phyloP scores from a whole-genome alignment of 2,113 vertebrate genomes.

The Isurus oxyrinchus region DNA sequence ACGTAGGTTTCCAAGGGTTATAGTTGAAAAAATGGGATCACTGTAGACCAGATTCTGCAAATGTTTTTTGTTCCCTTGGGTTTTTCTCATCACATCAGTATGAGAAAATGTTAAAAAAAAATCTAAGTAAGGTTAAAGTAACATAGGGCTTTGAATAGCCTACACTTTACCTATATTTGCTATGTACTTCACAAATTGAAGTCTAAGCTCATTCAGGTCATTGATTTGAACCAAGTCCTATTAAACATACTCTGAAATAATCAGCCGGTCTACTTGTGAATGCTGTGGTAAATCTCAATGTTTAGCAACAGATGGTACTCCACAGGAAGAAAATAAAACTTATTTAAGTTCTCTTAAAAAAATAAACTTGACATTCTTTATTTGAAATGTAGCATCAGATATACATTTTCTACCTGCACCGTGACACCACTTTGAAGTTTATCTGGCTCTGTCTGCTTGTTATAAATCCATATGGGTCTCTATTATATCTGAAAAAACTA shows the following conservation, averaged over 20 bases:
- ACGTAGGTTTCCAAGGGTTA: slow-evolving; percentile 16
- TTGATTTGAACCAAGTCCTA: slow-evolving; percentile 47
- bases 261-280: slow-evolving; percentile 48
- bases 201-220: slow-evolving; percentile 38
- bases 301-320: slow-evolving; percentile 51
- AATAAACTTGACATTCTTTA: slow-evolving; percentile 44
- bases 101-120: not conserved
- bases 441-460: slow-evolving; percentile 34
- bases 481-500: slow-evolving; percentile 43
- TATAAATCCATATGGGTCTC: slow-evolving; percentile 47
- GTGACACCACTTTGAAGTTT: slow-evolving; percentile 44
- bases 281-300: slow-evolving; percentile 50
- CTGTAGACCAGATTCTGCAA: slow-evolving; percentile 16
- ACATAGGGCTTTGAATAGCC: not conserved
- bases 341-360: slow-evolving; percentile 40
- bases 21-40: slow-evolving; percentile 15
- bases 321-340: slow-evolving; percentile 45
- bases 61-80: slow-evolving; percentile 4
- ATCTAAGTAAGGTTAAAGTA: not conserved
- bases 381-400: slow-evolving; percentile 42
- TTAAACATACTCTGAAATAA: slow-evolving; percentile 45
- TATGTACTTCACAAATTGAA: slow-evolving; percentile 41
- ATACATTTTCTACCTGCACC: slow-evolving; percentile 45
- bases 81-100: slow-evolving; percentile 17
- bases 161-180: not conserved